Conservation (phyloP, 2,797 vertebrate species). For the Lateolabrax maculatus region DNA sequence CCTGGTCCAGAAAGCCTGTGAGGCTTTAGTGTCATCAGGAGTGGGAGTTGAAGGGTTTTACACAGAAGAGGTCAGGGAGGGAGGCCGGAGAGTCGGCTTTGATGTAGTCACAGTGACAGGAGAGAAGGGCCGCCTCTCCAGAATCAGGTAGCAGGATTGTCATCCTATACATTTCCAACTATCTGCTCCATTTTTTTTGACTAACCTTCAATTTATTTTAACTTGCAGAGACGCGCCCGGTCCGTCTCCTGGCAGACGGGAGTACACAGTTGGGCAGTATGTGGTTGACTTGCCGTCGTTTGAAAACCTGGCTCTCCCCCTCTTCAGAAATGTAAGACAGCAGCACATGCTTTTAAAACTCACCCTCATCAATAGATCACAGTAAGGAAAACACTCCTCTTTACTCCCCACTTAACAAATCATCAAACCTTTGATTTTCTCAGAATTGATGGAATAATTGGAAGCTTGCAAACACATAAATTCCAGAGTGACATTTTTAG, state of each 20-base stretch:
- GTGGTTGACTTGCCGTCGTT: constrained; percentile 93
- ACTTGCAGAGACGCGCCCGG: constrained; percentile 67
- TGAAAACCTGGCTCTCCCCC: constrained; percentile 91
- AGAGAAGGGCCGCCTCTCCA: constrained; percentile 90
- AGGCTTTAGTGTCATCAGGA: constrained; percentile 86
- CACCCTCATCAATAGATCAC: constrained; percentile 66
- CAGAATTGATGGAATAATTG: constrained; percentile 78
- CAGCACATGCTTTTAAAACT: constrained; percentile 32
- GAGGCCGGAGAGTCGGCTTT: constrained; percentile 93
- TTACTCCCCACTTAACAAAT: constrained; percentile 50
- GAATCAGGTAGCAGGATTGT: constrained; percentile 88
- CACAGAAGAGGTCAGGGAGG: constrained; percentile 94
- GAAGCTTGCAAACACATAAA: constrained; percentile 72
- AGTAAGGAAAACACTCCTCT: constrained; percentile 39
- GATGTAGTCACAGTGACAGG: constrained; percentile 95
- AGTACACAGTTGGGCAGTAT: constrained; percentile 92
- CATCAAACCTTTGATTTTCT: constrained; percentile 70
- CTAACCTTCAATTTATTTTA: constrained; percentile 25
- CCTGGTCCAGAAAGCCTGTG: constrained; percentile 91
- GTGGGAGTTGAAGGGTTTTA: constrained; percentile 91
- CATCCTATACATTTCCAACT: constrained; percentile 16
- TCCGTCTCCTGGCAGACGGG: constrained; percentile 75
- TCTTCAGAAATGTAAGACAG: constrained; percentile 90
- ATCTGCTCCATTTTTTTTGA: constrained; percentile 32
- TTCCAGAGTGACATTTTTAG: constrained; percentile 81